Conservation (phyloP, 2,888 invertebrate species). For the Phengaris arion region DNA sequence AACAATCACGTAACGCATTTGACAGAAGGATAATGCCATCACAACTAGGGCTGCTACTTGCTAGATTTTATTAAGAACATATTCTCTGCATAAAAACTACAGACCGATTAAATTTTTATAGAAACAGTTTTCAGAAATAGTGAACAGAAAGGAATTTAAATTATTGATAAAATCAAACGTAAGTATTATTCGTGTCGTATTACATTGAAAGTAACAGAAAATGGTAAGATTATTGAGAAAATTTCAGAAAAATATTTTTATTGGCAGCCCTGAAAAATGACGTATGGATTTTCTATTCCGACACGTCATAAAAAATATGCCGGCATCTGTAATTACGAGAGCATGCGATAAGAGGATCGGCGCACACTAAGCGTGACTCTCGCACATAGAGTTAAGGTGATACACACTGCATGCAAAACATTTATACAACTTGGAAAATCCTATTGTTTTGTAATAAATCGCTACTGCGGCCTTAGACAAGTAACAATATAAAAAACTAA, state of each 20-base stretch:
- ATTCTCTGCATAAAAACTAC: not conserved
- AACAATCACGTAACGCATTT: conserved; percentile 5
- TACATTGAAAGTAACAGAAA: too few species aligned
- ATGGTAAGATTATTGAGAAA: too few species aligned
- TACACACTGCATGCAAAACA: not conserved
- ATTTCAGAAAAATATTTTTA: not conserved
- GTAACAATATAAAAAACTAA: too few species aligned
- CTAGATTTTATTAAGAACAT: not conserved
- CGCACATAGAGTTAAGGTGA: conserved; percentile 14
- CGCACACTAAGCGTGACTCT: conserved; percentile 16
- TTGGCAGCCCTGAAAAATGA: conserved; percentile 10
- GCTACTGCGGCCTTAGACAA: too few species aligned
- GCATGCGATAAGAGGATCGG: conserved; percentile 34
- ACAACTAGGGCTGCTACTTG: not conserved
- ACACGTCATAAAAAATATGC: conserved; percentile 29
- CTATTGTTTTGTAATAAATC: too few species aligned
- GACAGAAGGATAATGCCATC: conserved; percentile 17
- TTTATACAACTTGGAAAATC: too few species aligned
- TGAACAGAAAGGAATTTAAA: too few species aligned
- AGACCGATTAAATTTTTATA: not conserved
- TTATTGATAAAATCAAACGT: too few species aligned
- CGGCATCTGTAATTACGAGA: conserved; percentile 33
- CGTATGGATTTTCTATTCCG: conserved; percentile 28
- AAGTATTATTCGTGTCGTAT: too few species aligned
- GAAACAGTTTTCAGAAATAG: too few species aligned